Evolutionary conservation across 2,113 vertebrate species (phyloP).

Genomic region (human (Homo sapiens)): DNA sequence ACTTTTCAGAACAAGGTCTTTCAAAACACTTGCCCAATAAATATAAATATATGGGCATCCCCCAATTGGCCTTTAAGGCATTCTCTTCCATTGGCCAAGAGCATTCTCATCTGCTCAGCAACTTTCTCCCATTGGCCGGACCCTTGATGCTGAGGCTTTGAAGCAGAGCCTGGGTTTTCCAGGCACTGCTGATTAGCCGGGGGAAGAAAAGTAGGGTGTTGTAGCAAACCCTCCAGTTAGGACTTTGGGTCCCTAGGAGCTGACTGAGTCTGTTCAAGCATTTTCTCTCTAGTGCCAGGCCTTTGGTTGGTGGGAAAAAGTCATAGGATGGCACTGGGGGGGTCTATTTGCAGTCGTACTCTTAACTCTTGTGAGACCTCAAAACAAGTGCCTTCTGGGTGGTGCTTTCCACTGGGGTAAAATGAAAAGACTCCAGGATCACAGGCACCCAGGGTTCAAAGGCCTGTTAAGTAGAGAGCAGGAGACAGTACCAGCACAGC

Average conservation of each 20-base stretch:
- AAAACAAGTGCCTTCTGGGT: neutral
- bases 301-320: neutral
- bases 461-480: fast-evolving
- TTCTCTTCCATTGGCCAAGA: neutral
- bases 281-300: neutral
- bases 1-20: neutral
- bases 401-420: neutral
- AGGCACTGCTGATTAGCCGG: no score
- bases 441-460: fast-evolving
- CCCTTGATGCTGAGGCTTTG: neutral
- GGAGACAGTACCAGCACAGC: neutral
- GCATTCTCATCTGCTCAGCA: neutral
- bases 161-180: neutral
- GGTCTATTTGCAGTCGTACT: neutral
- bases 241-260: neutral
- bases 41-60: neutral
- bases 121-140: neutral
- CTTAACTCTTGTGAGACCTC: neutral
- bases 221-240: neutral
- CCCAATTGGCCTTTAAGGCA: neutral
- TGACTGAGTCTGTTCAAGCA: no score
- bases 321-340: neutral
- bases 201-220: no score
- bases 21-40: neutral
- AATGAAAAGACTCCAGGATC: neutral